Evolutionary conservation across 2,888 invertebrate genomes (phyloP), one percentile per base, ranked within the genome.

Genomic region (Noctua janthina): DNA sequence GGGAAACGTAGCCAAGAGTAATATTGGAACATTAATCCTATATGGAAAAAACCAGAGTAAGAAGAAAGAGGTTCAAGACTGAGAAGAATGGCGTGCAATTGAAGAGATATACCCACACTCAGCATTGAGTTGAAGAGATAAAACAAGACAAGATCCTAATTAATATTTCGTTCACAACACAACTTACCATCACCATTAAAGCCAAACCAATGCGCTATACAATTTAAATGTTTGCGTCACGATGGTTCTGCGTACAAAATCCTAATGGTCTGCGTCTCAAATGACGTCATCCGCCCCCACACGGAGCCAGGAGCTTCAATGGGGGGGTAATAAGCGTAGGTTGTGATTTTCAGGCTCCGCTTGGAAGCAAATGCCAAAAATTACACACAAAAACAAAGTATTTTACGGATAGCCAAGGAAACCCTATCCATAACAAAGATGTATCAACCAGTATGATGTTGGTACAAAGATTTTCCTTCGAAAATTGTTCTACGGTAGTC

Each of bases 221-320:
- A 86, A 87, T 75, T 84, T 78, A 79, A 79, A 89, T 85, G 88
- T 87, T 89, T 92, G 82, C 76, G 76, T 84, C 79, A 78, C 85
- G 76, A 75, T 86, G 76, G 79, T 86, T 82, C 81, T 85, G 83
- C 79, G 85, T 86, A 82, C 83, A 84, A 89, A 88, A 90, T 89
- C 82, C 80, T 87, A 88, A 90, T 85, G 74, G 87, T 83, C 88
- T 89, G 81, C 89, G 87, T 86, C 83, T 86, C 80, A 80, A 74
- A 86, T 93, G 93, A 94, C 94, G 94, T 92, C 92, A 92, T 74
- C 83, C 91, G 89, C 92, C 91, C 86, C 90, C 93, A 88, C 91
- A 86, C 72, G 72, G 68, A 86, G 79, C 78, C 82, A 87, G 84
- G 73, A 87, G 78, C 86, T 83, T 83, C 86, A 88, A 88, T 79